Evolutionary conservation across 2,113 vertebrate genomes (phyloP).

Genomic region (Ornithorhynchus anatinus): DNA sequence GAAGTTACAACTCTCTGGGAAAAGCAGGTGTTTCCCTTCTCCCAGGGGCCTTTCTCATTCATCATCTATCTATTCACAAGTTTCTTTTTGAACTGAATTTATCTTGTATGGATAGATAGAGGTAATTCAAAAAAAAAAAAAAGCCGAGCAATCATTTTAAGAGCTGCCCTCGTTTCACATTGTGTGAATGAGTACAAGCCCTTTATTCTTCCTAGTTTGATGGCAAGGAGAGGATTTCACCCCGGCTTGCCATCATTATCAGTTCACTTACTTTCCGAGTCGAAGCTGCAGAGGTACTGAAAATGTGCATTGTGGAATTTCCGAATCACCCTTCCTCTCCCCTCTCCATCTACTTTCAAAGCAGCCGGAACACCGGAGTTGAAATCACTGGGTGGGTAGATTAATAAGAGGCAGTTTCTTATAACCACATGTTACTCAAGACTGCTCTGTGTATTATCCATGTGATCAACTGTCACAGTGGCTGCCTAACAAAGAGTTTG

Average conservation of each 20-base stretch:
- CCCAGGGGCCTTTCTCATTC: constrained; percentile 37
- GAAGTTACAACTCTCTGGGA: constrained; percentile 17
- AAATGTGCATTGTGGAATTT: constrained; percentile 40
- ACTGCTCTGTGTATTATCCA: constrained; percentile 47
- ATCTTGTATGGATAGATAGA: constrained; percentile 40
- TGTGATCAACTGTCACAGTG: constrained; percentile 26
- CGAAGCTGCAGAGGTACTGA: constrained; percentile 47
- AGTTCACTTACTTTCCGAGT: constrained; percentile 56
- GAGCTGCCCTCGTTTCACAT: constrained; percentile 55
- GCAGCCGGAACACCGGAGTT: constrained; percentile 32
- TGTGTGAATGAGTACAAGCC: constrained; percentile 55
- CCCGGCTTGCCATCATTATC: constrained; percentile 59
- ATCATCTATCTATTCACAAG: constrained; percentile 46
- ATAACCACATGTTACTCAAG: constrained; percentile 32
- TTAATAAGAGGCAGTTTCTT: constrained; percentile 46
- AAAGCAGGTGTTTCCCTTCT: constrained; percentile 39
- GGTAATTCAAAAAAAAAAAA: constrained; percentile 38
- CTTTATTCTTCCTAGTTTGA: constrained; percentile 60
- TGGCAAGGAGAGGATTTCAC: constrained; percentile 58
- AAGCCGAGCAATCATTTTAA: constrained; percentile 59
- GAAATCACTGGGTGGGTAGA: constrained; percentile 31
- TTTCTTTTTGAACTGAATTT: constrained; percentile 50
- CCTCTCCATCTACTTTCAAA: constrained; percentile 31
- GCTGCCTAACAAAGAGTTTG: constrained; percentile 36
- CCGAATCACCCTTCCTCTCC: constrained; percentile 21